These are phyloP conservation scores for Plumapathes pennacea DNA, from an alignment of 92 coral and sea anemone species.

Conservation along the genomic window DNA sequence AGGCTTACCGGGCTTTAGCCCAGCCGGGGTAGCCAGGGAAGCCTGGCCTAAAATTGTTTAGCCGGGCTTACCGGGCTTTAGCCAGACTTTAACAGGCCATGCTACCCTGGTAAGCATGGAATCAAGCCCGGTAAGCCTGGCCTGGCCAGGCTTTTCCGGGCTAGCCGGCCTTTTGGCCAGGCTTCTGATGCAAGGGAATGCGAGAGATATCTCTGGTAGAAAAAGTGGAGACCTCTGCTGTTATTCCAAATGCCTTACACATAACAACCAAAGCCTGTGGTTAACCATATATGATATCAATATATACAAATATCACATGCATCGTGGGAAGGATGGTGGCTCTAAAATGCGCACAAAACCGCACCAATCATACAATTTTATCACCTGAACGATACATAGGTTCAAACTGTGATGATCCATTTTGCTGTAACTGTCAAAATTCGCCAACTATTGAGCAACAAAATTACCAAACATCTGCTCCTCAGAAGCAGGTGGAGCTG, in stretches of 20 bases:
- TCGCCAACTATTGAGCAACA: no score
- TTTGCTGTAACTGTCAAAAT: no score
- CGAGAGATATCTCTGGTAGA: conserved; percentile 92
- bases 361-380: no score
- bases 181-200: conserved; percentile 49
- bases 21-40: not conserved
- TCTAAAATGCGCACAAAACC: no score
- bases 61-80: not conserved
- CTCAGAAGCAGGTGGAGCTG: no score
- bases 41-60: not conserved
- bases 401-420: no score
- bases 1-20: no score
- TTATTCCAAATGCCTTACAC: conserved; percentile 88
- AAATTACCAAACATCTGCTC: no score
- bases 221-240: conserved; percentile 83
- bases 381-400: no score
- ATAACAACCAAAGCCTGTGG: conserved; percentile 78
- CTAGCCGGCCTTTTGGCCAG: conserved; percentile 8
- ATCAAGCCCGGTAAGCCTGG: not conserved
- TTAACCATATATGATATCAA: no score
- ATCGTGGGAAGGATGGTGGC: no score
- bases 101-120: conserved; percentile 2
- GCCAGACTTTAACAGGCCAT: conserved; percentile 6
- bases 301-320: no score
- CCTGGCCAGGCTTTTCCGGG: conserved; percentile 10